These are phyloP conservation scores for Chalcis sispes DNA, from an alignment of 2,888 invertebrate species.

Conservation along the genomic window DNA sequence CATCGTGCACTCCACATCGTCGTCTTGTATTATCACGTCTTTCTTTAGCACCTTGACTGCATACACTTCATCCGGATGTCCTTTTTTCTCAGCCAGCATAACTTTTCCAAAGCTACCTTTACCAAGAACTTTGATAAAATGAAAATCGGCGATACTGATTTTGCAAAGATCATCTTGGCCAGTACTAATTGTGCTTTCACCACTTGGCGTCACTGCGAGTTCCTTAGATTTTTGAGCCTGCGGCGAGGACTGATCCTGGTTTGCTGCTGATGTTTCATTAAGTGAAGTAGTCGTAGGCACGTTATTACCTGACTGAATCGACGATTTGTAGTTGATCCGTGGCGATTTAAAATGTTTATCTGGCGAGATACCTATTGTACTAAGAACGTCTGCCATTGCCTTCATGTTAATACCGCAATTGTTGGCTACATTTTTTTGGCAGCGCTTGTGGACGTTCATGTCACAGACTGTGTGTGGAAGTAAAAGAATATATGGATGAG, in stretches of 20 bases:
- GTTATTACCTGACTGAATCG: conserved; percentile 55
- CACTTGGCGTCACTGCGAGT: conserved; percentile 32
- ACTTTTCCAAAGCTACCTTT: conserved; percentile 99
- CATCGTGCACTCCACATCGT: conserved; percentile 99
- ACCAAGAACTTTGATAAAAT: conserved; percentile 98
- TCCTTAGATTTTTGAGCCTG: conserved; percentile 53
- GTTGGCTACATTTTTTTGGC: conserved; percentile 99
- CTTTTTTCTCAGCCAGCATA: conserved; percentile 96
- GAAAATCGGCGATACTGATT: conserved; percentile 91
- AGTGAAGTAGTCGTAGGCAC: conserved; percentile 41
- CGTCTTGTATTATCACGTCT: conserved; percentile 98
- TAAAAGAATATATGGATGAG: conserved; percentile 2
- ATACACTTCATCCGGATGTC: conserved; percentile 90
- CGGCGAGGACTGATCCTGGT: conserved; percentile 38
- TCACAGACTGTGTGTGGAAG: conserved; percentile 84
- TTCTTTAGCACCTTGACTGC: conserved; percentile 95
- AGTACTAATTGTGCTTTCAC: conserved; percentile 51
- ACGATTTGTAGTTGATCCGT: conserved; percentile 67
- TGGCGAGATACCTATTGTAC: conserved; percentile 93
- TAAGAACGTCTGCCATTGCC: conserved; percentile 95
- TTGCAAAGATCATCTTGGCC: conserved; percentile 74
- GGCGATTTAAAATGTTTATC: conserved; percentile 83
- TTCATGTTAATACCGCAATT: conserved; percentile 99
- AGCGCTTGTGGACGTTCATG: conserved; percentile 98
- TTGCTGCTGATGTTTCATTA: conserved; percentile 21